Evolutionary conservation across 1,140 invertebrate species (phyloP).

Genomic region (Drosophila ohnishii): DNA sequence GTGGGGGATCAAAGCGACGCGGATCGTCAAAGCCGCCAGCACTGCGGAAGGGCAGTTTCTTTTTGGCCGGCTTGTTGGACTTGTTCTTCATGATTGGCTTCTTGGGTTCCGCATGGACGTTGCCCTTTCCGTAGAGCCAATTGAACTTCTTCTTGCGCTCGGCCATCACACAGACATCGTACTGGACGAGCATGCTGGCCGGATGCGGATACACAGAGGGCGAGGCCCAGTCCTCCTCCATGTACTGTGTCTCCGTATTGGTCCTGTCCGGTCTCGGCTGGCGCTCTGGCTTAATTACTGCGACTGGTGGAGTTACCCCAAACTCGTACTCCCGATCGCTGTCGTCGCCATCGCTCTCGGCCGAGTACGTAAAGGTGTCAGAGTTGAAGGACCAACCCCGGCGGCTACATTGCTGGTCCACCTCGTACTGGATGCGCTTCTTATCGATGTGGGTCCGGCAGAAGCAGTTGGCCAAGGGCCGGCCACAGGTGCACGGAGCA

Average conservation of each 20-base stretch:
- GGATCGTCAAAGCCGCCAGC: slow-evolving; percentile 17
- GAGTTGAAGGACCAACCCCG: slow-evolving; percentile 24
- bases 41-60: slow-evolving; percentile 8
- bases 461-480: slow-evolving; percentile 58
- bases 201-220: slow-evolving; percentile 56
- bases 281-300: slow-evolving; percentile 66
- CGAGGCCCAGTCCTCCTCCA: slow-evolving; percentile 62
- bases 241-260: slow-evolving; percentile 68
- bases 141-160: slow-evolving; percentile 49
- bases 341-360: slow-evolving; percentile 46
- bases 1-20: slow-evolving; percentile 4
- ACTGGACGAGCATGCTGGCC: slow-evolving; percentile 56
- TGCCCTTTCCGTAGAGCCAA: slow-evolving; percentile 61
- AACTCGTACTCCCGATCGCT: slow-evolving; percentile 76
- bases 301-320: slow-evolving; percentile 78
- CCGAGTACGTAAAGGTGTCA: slow-evolving; percentile 39
- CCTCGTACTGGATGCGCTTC: slow-evolving; percentile 39
- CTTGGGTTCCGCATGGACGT: slow-evolving; percentile 37
- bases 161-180: slow-evolving; percentile 48
- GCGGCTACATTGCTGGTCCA: slow-evolving; percentile 33
- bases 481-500: slow-evolving; percentile 55
- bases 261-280: slow-evolving; percentile 30
- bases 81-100: slow-evolving; percentile 26
- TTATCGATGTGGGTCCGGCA: slow-evolving; percentile 67
- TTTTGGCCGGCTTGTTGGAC: slow-evolving; percentile 11